Evolutionary conservation across 2,797 vertebrate genomes (phyloP), one percentile per base, ranked within the genome.

Genomic region (Sebastes hopkinsi): DNA sequence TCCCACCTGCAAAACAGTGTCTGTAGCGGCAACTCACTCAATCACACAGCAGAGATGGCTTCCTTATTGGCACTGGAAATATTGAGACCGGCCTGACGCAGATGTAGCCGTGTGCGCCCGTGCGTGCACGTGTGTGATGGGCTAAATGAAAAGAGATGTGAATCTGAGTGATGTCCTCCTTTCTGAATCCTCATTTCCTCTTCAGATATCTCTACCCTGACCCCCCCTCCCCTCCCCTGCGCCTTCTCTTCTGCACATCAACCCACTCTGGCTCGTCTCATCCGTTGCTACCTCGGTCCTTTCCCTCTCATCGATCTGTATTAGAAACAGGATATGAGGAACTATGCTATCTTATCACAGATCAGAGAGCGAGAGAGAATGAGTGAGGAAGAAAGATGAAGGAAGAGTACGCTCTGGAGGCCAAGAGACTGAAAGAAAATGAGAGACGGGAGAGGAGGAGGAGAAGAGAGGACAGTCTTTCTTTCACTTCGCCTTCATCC

Each of bases 181-280:
- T 94, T 94, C 92, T 94, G 94, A 94, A 94, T 94, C 88, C 92
- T 94, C 90, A 94, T 95, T 95, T 95, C 94, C 94, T 94, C 87
- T 89, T 92, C 87, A 92, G 92, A 94, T 95, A 93, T 91, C 92
- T 89, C 84, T 83, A 84, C 86, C 78, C 87, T 91, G 74, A 79
- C 67, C 78, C 87, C 60, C 16, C 12, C 79, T 14, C 27, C 25
- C 29, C 23, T 36, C 42, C 34, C 83, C 87, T 71, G 81, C n/a
- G 36, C 79, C 25, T 83, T 81, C 77, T 82, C 81, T 78, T 78
- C 87, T 89, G 86, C 82, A 82, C 88, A 85, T 91, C 89, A 84
- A 77, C 82, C 89, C 89, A 89, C 92, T 92, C 89, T 91, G 87
- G 85, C 79, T 90, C 91, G 75, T 89, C 86, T 92, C 89, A 86